These are phyloP conservation scores for Hydractinia symbiolongicarpus DNA, from an alignment of 30 jellyfish, hydroid and myxozoan genomes.

Conservation along the genomic window DNA sequence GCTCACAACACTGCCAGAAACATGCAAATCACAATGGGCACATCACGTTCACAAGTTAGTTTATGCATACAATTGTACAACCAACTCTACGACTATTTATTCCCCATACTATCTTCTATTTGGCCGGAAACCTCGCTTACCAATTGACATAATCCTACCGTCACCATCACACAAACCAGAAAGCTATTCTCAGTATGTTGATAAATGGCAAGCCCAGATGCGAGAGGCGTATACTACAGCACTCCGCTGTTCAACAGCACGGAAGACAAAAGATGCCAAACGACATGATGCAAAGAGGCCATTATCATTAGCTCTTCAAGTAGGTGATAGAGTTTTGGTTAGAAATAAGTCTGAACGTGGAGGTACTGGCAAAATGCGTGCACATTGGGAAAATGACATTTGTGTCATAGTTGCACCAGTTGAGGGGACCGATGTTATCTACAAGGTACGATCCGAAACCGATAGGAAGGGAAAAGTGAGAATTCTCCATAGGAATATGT, in stretches of 20 bases:
- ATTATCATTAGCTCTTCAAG: background rate
- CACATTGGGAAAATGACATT: background rate
- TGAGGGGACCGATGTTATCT: background rate
- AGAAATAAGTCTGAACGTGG: background rate
- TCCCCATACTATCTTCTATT: conserved; percentile 39
- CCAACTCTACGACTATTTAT: conserved; percentile 38
- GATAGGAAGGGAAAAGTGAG: background rate
- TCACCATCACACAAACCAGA: background rate
- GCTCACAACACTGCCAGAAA: conserved; percentile 41
- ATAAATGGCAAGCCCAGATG: background rate
- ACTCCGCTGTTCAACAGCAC: background rate
- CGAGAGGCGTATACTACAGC: background rate
- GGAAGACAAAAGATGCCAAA: background rate
- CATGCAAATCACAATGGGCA: conserved; percentile 32
- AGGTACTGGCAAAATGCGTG: conserved; percentile 1
- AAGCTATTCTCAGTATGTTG: background rate
- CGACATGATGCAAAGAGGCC: background rate
- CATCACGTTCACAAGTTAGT: conserved; percentile 41
- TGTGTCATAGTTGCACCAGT: background rate
- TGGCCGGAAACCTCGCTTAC: conserved; percentile 37
- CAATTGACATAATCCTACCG: conserved; percentile 29
- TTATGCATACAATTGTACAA: conserved; percentile 38
- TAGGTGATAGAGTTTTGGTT: background rate
- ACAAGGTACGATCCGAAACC: background rate
- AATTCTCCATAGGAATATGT: background rate